Conservation (phyloP, 1,140 invertebrate species). For the Triops longicaudatus region DNA sequence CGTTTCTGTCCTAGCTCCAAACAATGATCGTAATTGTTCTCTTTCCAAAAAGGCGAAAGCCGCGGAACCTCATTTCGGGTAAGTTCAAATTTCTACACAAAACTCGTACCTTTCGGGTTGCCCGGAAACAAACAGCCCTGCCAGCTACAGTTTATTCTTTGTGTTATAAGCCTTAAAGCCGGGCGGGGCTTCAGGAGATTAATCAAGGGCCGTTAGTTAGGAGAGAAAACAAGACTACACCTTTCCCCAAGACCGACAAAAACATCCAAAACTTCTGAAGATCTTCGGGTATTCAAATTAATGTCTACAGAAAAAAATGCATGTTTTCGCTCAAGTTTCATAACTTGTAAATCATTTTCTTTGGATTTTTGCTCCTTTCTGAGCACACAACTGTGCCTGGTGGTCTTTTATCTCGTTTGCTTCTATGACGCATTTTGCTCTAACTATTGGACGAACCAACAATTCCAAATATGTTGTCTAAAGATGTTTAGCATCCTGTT, state of each 20-base stretch:
- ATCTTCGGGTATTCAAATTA: not conserved
- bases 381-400: no score
- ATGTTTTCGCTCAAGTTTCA: not conserved
- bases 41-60: not conserved
- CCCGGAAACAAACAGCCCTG: not conserved
- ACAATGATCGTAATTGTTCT: conserved; percentile 6
- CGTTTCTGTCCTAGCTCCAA: not conserved
- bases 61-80: not conserved
- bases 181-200: not conserved
- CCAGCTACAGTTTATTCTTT: not conserved
- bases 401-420: no score
- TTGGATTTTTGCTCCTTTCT: no score
- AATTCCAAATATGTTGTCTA: no score
- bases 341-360: no score
- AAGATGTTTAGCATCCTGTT: no score
- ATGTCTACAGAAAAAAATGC: not conserved
- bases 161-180: not conserved
- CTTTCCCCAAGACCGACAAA: not conserved
- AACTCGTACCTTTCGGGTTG: not conserved
- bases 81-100: not conserved
- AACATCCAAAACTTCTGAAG: not conserved
- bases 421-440: no score
- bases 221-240: not conserved
- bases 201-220: not conserved
- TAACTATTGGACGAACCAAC: no score